A percentile compares a stretch with the other conserved stretches of the same genome.
Conservation (phyloP, 2,113 vertebrate species). For the Scytalopus superciliaris region DNA sequence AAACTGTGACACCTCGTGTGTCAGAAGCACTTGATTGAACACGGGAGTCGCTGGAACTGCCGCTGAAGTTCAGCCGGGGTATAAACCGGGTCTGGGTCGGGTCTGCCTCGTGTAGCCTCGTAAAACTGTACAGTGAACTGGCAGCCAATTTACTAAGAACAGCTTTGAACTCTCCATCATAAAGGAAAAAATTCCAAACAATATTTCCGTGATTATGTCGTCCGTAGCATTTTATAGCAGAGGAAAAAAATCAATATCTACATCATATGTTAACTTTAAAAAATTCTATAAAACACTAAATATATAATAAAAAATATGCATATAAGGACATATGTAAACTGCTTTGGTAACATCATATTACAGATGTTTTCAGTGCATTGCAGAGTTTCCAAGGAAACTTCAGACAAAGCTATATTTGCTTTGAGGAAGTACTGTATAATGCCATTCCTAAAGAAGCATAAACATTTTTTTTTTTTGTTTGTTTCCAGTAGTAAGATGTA, state of each 20-base stretch:
- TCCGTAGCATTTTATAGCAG: slow-evolving; percentile 81
- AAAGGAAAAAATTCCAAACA: slow-evolving; percentile 71
- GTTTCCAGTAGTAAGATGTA: slow-evolving; percentile 81
- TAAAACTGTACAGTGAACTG: neutral
- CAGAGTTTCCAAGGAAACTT: slow-evolving; percentile 80
- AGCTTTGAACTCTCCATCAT: slow-evolving; percentile 14
- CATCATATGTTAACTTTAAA: slow-evolving; percentile 84
- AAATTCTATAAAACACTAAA: slow-evolving; percentile 95
- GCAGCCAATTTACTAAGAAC: slow-evolving; percentile 18
- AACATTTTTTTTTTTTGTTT: slow-evolving; percentile 52
- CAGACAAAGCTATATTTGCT: slow-evolving; percentile 79
- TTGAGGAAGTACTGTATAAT: slow-evolving; percentile 79
- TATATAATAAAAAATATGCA: slow-evolving; percentile 99
- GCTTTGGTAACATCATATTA: slow-evolving; percentile 99
- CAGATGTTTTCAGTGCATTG: slow-evolving; percentile 89
- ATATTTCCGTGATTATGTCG: slow-evolving; percentile 64
- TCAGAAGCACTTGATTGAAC: neutral
- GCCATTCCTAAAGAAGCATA: slow-evolving; percentile 86
- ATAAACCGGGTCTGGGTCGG: neutral
- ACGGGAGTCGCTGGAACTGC: neutral
- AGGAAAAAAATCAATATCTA: slow-evolving; percentile 81
- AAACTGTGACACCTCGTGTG: neutral
- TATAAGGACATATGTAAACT: slow-evolving; percentile 98
- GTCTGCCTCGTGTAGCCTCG: neutral
- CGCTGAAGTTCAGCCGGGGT: neutral